phyloP scores from a whole-genome alignment of 1,140 invertebrate genomes.

The Melanaphis sacchari region DNA sequence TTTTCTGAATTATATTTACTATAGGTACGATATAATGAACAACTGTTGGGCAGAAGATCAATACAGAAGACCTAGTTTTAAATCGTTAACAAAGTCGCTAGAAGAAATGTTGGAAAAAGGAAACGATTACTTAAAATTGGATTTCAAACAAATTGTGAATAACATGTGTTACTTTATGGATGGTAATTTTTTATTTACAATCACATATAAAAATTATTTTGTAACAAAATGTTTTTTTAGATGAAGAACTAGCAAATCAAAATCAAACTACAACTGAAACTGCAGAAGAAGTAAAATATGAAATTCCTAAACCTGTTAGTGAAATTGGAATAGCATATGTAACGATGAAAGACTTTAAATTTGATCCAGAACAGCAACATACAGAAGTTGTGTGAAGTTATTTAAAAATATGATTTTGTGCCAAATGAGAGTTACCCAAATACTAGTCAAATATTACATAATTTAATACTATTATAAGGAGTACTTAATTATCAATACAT shows the following conservation, averaged over 20 bases:
- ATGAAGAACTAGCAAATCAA: neutral
- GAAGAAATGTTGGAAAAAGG: conserved; percentile 76
- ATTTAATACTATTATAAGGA: conserved; percentile 1
- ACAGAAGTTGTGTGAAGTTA: conserved; percentile 2
- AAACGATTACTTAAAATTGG: conserved; percentile 71
- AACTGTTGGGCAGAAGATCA: conserved; percentile 81
- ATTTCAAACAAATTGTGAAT: conserved; percentile 65
- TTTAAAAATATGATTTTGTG: neutral
- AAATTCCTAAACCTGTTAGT: conserved; percentile 21
- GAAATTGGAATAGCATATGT: conserved; percentile 44
- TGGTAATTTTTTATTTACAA: neutral
- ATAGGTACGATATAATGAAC: conserved; percentile 70
- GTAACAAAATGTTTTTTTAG: neutral
- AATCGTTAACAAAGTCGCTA: conserved; percentile 71
- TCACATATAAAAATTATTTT: neutral
- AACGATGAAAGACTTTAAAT: conserved; percentile 51
- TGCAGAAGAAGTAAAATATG: conserved; percentile 22
- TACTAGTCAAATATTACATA: neutral
- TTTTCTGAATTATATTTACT: conserved; percentile 4
- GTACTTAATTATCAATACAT: neutral
- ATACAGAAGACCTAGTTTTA: conserved; percentile 78
- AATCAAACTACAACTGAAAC: neutral
- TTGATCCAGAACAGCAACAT: conserved; percentile 28
- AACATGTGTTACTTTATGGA: conserved; percentile 53
- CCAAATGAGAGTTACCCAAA: conserved; percentile 11